A percentile compares a stretch with the other conserved stretches of the same genome.
These are phyloP conservation scores for Pollimyrus isidori DNA, from an alignment of 2,113 vertebrate species.

Conservation along the genomic window DNA sequence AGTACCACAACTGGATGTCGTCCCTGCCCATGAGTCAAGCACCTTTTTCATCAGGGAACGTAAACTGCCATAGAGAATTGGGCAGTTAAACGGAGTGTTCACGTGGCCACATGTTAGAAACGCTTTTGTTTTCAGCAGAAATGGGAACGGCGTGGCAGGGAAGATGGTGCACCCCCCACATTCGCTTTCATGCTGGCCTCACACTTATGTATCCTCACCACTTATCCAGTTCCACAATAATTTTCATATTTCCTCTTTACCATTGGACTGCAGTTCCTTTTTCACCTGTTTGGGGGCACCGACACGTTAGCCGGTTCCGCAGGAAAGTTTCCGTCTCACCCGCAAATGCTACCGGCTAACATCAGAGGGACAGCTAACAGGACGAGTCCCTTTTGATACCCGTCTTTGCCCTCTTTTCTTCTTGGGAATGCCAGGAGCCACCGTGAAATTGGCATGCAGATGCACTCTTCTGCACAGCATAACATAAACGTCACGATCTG, in stretches of 20 bases:
- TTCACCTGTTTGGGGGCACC: background rate
- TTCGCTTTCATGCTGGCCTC: background rate
- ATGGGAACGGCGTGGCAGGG: background rate
- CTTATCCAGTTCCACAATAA: background rate
- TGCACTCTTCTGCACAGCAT: background rate
- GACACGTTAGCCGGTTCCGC: background rate
- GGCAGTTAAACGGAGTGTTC: background rate
- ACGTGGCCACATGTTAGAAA: no score
- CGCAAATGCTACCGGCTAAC: background rate
- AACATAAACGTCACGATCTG: background rate
- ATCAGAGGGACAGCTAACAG: background rate
- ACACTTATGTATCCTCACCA: background rate
- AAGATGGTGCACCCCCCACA: background rate
- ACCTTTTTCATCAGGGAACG: background rate
- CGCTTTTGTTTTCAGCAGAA: background rate
- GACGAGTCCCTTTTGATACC: background rate
- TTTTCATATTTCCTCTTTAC: background rate
- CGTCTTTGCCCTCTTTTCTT: background rate
- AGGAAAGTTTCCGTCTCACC: constrained; percentile 9
- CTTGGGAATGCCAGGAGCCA: background rate
- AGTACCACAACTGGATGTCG: background rate
- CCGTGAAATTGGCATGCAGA: background rate
- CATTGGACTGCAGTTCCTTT: background rate
- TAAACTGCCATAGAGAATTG: background rate
- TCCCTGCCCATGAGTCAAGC: background rate